Evolutionary conservation across 2,113 vertebrate species (phyloP), one percentile per base, ranked within the genome.

Genomic region (Lycaon pictus): DNA sequence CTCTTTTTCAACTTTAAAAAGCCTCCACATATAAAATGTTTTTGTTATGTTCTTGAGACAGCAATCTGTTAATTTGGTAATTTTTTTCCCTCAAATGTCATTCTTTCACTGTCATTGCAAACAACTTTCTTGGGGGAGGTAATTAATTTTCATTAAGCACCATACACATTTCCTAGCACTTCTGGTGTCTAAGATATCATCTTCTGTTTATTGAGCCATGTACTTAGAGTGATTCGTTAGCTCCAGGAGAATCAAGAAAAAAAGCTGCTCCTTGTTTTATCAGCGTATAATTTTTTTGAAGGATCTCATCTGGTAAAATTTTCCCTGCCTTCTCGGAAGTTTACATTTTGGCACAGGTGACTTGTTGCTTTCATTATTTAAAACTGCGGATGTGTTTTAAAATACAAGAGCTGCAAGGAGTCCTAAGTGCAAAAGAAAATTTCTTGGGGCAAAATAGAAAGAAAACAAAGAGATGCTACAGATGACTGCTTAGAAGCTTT

Each of bases 401-500:
- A 94, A 89, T 15, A 29, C 6, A 27, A 58, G 43, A 51, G 25
- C 35, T 35, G 32, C 37, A 3, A 65, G 55, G 76, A 90, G 51
- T 43, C n/a, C 71, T 37, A 63, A 4, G 35, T 7, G 48, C 11
- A 37, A 62, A 89, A 76, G 37, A 53, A 5, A 17, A 3, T 3
- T 25, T 51, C 37, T 29, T 22, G 77, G 74, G 15, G 87, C 32
- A 29, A 91, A 91, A 72, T 0, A 51, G 60, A 29, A 79, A 62
- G 27, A 37, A 76, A 62, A 69, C 56, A 83, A 93, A 84, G 56
- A 43, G 55, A 72, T 13, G 4, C 2, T 5, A 9, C 53, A 27
- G 27, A 48, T 23, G n/a, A 88, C 76, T 27, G 65, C 56, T 62
- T 23, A n/a, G 85, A 56, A 16, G 35, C 94, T 74, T 94, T 93